A percentile compares a stretch with the other conserved stretches of the same genome.
Evolutionary conservation across 2,888 invertebrate genomes (phyloP).

Genomic region (Gymnoscelis rufifasciata): DNA sequence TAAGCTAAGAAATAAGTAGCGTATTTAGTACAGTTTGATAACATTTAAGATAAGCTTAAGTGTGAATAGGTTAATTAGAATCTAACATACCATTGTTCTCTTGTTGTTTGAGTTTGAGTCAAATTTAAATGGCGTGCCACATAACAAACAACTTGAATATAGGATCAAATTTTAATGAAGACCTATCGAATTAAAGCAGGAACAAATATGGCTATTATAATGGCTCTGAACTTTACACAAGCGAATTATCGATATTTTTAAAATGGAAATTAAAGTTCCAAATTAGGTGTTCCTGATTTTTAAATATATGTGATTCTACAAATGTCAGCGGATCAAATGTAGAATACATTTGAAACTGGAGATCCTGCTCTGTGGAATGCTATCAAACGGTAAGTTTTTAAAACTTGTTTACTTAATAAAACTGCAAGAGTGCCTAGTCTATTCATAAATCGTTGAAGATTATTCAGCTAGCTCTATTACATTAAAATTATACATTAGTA

Average conservation of each 20-base stretch:
- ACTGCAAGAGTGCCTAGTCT: not conserved
- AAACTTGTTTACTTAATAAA: constrained; percentile 3
- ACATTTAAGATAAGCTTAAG: constrained; percentile 49
- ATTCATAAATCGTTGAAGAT: not conserved
- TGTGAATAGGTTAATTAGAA: constrained; percentile 38
- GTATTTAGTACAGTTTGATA: constrained; percentile 39
- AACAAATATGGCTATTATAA: constrained; percentile 5
- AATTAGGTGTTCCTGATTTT: constrained; percentile 10
- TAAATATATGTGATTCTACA: constrained; percentile 7
- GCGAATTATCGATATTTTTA: constrained; percentile 4
- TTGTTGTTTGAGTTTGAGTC: constrained; percentile 26
- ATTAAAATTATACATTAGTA: no score
- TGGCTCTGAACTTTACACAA: constrained; percentile 7
- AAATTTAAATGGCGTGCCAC: constrained; percentile 44
- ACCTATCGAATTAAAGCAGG: constrained; percentile 3
- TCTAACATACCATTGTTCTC: constrained; percentile 53
- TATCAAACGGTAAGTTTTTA: constrained; percentile 15
- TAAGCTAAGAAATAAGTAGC: constrained; percentile 31
- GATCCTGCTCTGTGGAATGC: constrained; percentile 1
- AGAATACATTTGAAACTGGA: not conserved
- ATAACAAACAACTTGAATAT: constrained; percentile 23
- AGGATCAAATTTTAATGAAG: constrained; percentile 1
- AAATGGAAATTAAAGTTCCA: constrained; percentile 5
- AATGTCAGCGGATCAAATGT: not conserved
- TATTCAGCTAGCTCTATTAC: not conserved